Conservation (phyloP, 2,888 invertebrate species). For the Ochropleura leucogaster region DNA sequence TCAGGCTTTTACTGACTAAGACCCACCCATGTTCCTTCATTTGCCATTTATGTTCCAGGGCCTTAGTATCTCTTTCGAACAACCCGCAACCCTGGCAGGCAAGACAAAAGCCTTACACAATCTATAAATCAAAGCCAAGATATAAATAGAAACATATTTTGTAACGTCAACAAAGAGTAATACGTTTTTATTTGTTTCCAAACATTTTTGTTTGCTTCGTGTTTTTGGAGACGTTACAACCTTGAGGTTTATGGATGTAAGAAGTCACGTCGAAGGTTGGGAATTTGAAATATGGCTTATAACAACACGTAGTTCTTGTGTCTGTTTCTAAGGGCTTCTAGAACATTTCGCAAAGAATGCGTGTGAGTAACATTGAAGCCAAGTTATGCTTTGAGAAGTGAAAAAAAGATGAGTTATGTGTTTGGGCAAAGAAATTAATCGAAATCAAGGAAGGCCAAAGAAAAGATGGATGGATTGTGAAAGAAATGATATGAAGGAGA, state of each 20-base stretch:
- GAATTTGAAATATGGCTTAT: constrained; percentile 5
- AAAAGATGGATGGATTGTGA: no score
- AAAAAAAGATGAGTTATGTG: background rate
- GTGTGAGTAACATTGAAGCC: background rate
- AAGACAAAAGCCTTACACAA: background rate
- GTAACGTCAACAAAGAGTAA: constrained; percentile 1
- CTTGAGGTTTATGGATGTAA: constrained; percentile 21
- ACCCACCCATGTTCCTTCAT: no score
- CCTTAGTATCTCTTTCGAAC: no score
- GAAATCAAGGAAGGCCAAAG: no score
- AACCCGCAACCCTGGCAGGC: no score
- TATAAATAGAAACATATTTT: constrained; percentile 29
- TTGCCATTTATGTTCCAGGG: no score
- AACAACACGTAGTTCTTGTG: background rate
- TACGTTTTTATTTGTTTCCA: constrained; percentile 45
- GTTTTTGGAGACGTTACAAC: constrained; percentile 20
- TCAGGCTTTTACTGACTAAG: no score
- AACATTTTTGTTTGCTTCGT: constrained; percentile 35
- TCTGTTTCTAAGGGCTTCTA: background rate
- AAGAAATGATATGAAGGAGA: no score
- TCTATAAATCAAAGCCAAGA: constrained; percentile 24
- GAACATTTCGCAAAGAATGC: background rate
- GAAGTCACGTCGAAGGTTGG: constrained; percentile 7
- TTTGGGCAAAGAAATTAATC: background rate
- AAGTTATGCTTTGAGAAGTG: background rate